A percentile compares a stretch with the other conserved stretches of the same genome.
These are phyloP conservation scores for Euphonia xanthogaster DNA, from an alignment of 2,797 vertebrate genomes.

Conservation along the genomic window DNA sequence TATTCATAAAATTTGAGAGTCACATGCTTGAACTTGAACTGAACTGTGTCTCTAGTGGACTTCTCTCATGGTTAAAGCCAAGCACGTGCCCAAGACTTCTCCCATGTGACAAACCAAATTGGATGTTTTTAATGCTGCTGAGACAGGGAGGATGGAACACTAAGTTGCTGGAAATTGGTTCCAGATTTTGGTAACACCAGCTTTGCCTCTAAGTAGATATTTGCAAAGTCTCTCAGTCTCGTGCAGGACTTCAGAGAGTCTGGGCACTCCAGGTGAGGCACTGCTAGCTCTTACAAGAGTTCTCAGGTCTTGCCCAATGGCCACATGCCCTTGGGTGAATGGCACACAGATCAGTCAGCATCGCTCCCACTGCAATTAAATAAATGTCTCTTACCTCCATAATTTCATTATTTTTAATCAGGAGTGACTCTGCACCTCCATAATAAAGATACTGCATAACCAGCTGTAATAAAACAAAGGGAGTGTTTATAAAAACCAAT, in stretches of 20 bases:
- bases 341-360: background rate
- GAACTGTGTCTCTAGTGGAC: background rate
- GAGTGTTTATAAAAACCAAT: background rate
- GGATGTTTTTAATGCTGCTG: background rate
- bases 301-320: background rate
- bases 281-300: background rate
- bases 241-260: background rate
- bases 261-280: background rate
- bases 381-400: conserved; percentile 88
- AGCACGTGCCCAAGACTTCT: background rate
- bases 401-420: conserved; percentile 97
- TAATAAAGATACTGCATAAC: conserved; percentile 99
- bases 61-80: background rate
- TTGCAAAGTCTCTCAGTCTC: background rate
- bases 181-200: background rate
- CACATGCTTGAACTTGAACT: background rate
- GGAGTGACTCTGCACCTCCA: conserved; percentile 92
- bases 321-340: rapidly evolving
- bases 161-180: background rate
- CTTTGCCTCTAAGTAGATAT: background rate
- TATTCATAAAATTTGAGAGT: background rate
- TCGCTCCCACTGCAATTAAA: conserved; percentile 4
- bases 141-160: background rate
- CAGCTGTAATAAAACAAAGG: conserved; percentile 82
- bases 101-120: background rate